Evolutionary conservation across 2,888 invertebrate species (phyloP), one percentile per base, ranked within the genome.

Genomic region (Stenodera caucasica): DNA sequence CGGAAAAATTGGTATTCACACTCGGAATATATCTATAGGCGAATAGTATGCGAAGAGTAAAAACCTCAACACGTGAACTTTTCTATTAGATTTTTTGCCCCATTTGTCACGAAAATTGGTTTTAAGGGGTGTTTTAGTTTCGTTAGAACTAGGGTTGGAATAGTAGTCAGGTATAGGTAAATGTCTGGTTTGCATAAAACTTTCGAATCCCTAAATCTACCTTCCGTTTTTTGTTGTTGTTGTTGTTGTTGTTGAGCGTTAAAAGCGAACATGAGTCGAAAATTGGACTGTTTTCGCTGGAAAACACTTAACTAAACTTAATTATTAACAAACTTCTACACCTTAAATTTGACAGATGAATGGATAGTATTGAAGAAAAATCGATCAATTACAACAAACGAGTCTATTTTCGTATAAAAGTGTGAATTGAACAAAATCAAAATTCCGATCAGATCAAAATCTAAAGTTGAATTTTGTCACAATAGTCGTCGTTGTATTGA

Each of bases 401-500:
- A n/a, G n/a, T n/a, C n/a, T n/a, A n/a, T n/a, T n/a, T n/a, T n/a
- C n/a, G 5, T 26, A 26, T 26, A 26, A 5, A 26, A 4, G 26
- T 26, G 2, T 2, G 26, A 26, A 26, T 26, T 26, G 26, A 26
- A 26, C 26, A 26, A 26, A 26, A 26, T 2, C 11, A 37, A 40
- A 18, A 23, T 8, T 40, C 1, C 9, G 7, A 18, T 40, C n/a
- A 21, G 45, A 45, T 45, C 23, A 21, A 23, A 45, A 45, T 45
- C 45, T 45, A 6, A 21, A 23, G 11, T 23, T 0, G 45, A 45
- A 11, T 11, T 12, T 21, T 45, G 26, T 9, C 4, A 12, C 21
- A 21, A 45, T 37, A 15, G 37, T 6, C 37, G 15, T 8, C 15
- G 8, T 15, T 9, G 4, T 61, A 61, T 57, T 54, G 60, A 60